Conservation (phyloP, 64 coral and sea anemone species). For the Porites lutea region DNA sequence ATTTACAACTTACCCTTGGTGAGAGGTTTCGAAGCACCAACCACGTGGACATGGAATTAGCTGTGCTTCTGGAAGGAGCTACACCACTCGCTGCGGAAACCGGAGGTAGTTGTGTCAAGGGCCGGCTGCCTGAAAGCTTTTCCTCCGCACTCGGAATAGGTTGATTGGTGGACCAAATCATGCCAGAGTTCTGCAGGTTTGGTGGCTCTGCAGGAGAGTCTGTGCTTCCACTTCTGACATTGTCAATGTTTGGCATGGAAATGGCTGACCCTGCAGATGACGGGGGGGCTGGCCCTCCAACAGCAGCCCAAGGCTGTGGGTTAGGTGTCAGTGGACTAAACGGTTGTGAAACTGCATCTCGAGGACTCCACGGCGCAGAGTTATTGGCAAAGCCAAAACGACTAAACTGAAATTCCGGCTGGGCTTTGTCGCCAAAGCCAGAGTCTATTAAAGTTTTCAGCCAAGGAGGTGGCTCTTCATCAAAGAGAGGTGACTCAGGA, state of each 20-base stretch:
- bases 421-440: conserved; percentile 27
- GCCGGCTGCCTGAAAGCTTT: conserved; percentile 39
- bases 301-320: conserved; percentile 90
- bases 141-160: conserved; percentile 91
- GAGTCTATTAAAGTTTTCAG: conserved; percentile 77
- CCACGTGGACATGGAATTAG: conserved; percentile 94
- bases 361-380: conserved; percentile 79
- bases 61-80: conserved; percentile 16
- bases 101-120: conserved; percentile 12
- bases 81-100: conserved; percentile 47
- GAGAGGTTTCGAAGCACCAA: conserved; percentile 91
- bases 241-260: conserved; percentile 60
- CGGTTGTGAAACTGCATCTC: conserved; percentile 65
- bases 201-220: conserved; percentile 54
- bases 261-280: conserved; percentile 43
- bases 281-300: conserved; percentile 76
- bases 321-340: conserved; percentile 68
- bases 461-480: conserved; percentile 78
- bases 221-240: conserved; percentile 40
- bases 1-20: conserved; percentile 81
- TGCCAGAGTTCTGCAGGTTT: conserved; percentile 78
- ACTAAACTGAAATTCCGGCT: conserved; percentile 83
- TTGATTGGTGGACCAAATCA: conserved; percentile 92
- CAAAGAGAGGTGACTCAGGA: conserved; percentile 64
- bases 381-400: conserved; percentile 75